Conservation (phyloP, 1,140 invertebrate genomes). For the Drosophila ironensis region DNA sequence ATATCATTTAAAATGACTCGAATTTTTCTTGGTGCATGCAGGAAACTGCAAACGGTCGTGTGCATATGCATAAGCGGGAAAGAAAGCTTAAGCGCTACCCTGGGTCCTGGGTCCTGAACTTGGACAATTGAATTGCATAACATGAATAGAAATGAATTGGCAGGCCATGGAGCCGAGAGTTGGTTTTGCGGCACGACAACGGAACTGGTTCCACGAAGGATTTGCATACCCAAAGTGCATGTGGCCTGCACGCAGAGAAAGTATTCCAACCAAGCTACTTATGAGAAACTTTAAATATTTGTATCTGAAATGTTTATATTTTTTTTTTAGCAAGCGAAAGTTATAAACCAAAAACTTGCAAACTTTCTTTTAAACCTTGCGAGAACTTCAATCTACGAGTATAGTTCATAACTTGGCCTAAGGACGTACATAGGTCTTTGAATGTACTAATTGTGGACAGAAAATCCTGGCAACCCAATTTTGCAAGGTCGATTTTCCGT, state of each 20-base stretch:
- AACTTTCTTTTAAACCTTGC: too few relatives aligned
- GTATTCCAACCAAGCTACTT: background rate
- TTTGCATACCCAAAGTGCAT: conserved; percentile 23
- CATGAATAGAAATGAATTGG: conserved; percentile 78
- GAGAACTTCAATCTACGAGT: too few relatives aligned
- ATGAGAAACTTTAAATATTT: too few relatives aligned
- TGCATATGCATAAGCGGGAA: conserved; percentile 54
- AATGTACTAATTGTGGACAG: too few relatives aligned
- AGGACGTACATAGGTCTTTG: too few relatives aligned
- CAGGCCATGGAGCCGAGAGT: conserved; percentile 29
- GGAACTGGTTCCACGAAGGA: conserved; percentile 15
- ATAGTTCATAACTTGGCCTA: too few relatives aligned
- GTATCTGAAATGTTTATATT: too few relatives aligned
- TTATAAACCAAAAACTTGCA: too few relatives aligned
- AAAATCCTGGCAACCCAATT: too few relatives aligned
- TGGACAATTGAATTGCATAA: conserved; percentile 77
- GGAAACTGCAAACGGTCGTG: conserved; percentile 7
- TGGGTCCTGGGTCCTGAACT: conserved; percentile 9
- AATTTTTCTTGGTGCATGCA: background rate
- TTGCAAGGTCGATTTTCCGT: too few relatives aligned
- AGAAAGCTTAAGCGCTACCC: conserved; percentile 39
- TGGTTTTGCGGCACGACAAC: conserved; percentile 16
- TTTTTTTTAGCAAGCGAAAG: too few relatives aligned
- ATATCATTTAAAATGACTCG: background rate
- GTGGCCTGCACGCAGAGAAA: background rate